A percentile compares a stretch with the other conserved stretches of the same genome.
phyloP scores from a whole-genome alignment of 2,888 invertebrate genomes.

The Leucoma salicis region DNA sequence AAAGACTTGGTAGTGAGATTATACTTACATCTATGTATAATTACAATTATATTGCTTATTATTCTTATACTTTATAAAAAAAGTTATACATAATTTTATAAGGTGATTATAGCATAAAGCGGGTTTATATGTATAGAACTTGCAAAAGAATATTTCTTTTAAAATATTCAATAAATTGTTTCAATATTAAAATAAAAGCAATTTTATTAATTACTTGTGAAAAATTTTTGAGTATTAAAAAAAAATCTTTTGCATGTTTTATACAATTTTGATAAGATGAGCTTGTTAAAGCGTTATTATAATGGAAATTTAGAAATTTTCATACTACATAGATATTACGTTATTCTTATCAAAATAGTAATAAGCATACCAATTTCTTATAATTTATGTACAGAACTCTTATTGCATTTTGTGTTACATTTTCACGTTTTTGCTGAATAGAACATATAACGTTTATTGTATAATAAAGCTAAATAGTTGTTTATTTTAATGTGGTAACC shows the following conservation, averaged over 20 bases:
- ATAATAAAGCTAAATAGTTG: background rate
- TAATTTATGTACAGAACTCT: conserved; percentile 79
- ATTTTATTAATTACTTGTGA: conserved; percentile 16
- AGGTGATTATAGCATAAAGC: conserved; percentile 45
- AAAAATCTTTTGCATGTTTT: conserved; percentile 30
- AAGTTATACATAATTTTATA: conserved; percentile 40
- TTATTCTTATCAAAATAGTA: conserved; percentile 53
- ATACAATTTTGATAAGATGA: conserved; percentile 23
- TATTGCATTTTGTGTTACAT: conserved; percentile 41
- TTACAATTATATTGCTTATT: conserved; percentile 69
- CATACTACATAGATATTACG: conserved; percentile 55
- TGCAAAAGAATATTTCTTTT: conserved; percentile 29
- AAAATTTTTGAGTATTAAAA: conserved; percentile 7
- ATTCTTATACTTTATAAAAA: conserved; percentile 47
- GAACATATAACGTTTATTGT: background rate
- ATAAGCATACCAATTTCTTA: conserved; percentile 76
- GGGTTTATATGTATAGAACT: conserved; percentile 27
- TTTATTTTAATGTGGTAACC: background rate
- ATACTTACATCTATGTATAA: conserved; percentile 45
- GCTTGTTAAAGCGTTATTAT: conserved; percentile 33
- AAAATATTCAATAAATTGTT: conserved; percentile 7
- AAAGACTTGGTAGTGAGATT: conserved; percentile 51
- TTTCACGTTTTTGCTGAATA: conserved; percentile 36
- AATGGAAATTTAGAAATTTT: conserved; percentile 66
- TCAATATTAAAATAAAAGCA: conserved; percentile 13